Evolutionary conservation across 2,797 vertebrate species (phyloP), one percentile per base, ranked within the genome.

Genomic region (Brachyalestes nurse): DNA sequence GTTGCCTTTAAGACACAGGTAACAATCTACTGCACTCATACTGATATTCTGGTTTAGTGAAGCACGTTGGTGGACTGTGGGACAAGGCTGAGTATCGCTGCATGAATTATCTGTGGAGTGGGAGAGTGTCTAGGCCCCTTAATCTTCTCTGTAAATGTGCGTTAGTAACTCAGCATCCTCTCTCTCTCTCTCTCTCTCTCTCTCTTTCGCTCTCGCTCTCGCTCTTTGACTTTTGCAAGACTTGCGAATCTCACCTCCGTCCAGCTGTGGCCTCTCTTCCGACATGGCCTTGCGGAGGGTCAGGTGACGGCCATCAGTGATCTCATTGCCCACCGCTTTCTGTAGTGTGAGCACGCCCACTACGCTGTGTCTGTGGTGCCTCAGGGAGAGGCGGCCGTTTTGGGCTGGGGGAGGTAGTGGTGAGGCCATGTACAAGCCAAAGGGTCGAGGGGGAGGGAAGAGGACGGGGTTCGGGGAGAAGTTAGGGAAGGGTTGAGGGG

Each of bases 281-380:
- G 98, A 98, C 96, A 97, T 92, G 92, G 96, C 96, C 93, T 98
- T 99, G 95, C 97, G 97, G 96, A 98, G 96, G 95, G 96, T 97
- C 93, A 96, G 95, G 93, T 96, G 96, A 93, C 95, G 95, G 96
- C 96, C 95, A 90, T 97, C 97, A 95, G 96, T 95, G 95, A 92
- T 96, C 95, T 96, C 95, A 95, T 93, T 96, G 96, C 96, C 95
- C 93, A 96, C 95, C 95, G 96, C 96, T 96, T 95, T 97, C 93
- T 98, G 97, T 96, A 97, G 94, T 89, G 97, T 97, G 93, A 97
- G 96, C 93, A 97, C 96, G 90, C 97, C 98, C 93, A 94, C 96
- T 95, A 99, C 94, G 96, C 97, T 99, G 97, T 99, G 98, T 93
- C 97, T 96, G 95, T 98, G 97, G 92, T 96, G 96, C 94, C 96